Conservation (phyloP, 2,888 invertebrate species). For the Pammene aurita region DNA sequence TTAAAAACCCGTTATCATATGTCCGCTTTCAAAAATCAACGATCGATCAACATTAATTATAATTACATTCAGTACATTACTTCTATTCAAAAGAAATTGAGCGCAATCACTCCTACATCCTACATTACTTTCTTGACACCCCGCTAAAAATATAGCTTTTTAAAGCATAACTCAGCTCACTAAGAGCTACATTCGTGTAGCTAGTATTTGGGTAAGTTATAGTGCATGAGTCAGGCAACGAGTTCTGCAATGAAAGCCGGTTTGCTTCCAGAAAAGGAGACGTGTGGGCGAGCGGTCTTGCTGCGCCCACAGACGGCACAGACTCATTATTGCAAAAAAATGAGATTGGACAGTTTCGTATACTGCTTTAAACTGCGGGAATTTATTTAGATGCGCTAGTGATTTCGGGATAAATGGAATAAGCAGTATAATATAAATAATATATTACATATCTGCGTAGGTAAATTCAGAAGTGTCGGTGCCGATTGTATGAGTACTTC, state of each 20-base stretch:
- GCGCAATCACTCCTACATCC: constrained; percentile 68
- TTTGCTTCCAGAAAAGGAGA: constrained; percentile 61
- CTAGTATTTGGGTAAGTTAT: background rate
- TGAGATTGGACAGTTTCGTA: constrained; percentile 7
- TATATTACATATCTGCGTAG: too few relatives aligned
- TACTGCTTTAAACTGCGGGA: background rate
- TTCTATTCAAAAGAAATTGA: constrained; percentile 48
- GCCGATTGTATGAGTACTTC: too few relatives aligned
- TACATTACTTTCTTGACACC: constrained; percentile 61
- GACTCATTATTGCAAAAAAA: constrained; percentile 40
- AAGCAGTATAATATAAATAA: too few relatives aligned
- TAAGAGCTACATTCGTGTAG: constrained; percentile 9
- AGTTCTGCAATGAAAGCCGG: constrained; percentile 65
- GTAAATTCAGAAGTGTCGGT: too few relatives aligned
- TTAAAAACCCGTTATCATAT: background rate
- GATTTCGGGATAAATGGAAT: too few relatives aligned
- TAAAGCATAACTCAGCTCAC: background rate
- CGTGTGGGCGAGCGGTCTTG: constrained; percentile 50
- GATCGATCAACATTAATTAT: constrained; percentile 36
- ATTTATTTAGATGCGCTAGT: background rate
- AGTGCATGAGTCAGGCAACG: constrained; percentile 43
- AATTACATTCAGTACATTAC: constrained; percentile 15
- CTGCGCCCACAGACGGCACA: constrained; percentile 52
- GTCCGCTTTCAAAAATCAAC: constrained; percentile 15
- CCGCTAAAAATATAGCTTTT: background rate